A percentile compares a stretch with the other conserved stretches of the same genome.
phyloP scores from a whole-genome alignment of 2,888 invertebrate species.

The Psococerastis gibbosa region DNA sequence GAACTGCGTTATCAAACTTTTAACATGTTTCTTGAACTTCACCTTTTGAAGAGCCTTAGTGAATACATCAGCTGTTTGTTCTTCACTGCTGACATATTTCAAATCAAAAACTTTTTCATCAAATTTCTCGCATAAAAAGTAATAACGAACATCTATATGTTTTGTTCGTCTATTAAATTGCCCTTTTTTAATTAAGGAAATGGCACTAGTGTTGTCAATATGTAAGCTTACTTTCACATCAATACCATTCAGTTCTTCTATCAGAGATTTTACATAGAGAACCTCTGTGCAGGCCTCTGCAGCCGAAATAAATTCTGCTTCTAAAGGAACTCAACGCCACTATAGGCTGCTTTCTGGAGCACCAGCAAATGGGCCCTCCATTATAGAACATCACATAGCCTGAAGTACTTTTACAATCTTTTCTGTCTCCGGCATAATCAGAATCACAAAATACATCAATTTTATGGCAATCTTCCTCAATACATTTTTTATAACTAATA shows the following conservation, averaged over 20 bases:
- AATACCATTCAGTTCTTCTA: constrained; percentile 14
- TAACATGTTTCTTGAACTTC: too few species aligned
- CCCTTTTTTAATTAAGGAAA: constrained; percentile 16
- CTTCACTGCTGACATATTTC: constrained; percentile 14
- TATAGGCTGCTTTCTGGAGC: constrained; percentile 18
- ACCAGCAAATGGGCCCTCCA: constrained; percentile 19
- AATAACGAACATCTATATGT: constrained; percentile 16
- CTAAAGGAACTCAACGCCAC: constrained; percentile 18
- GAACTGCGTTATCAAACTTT: too few species aligned
- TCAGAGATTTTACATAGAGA: constrained; percentile 15
- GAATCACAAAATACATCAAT: constrained; percentile 1
- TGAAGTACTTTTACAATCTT: constrained; percentile 12
- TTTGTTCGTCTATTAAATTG: constrained; percentile 14
- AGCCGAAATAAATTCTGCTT: constrained; percentile 20
- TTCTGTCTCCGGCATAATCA: constrained; percentile 8
- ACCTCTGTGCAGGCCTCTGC: constrained; percentile 17
- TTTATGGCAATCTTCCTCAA: not conserved
- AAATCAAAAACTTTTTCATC: constrained; percentile 13
- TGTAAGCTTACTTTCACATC: constrained; percentile 11
- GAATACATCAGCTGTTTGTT: constrained; percentile 17
- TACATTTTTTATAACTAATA: constrained; percentile 9
- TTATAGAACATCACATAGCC: constrained; percentile 11
- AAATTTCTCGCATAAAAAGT: constrained; percentile 14
- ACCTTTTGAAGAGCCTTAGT: constrained; percentile 13
- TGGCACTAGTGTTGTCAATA: constrained; percentile 17